Conservation (phyloP, 2,888 invertebrate species). For the Noctua pronuba region DNA sequence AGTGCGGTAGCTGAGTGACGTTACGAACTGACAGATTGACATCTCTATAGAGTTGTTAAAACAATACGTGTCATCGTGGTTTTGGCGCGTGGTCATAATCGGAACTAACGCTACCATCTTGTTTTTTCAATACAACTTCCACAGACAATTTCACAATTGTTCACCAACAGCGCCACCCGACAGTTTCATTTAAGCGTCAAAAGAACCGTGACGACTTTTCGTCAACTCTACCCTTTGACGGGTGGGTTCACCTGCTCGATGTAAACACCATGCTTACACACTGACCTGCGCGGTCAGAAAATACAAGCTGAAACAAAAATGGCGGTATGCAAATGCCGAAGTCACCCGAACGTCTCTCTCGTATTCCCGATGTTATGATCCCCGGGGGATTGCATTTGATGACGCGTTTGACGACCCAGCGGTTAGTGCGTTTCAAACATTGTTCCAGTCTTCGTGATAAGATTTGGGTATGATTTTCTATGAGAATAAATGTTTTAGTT, state of each 20-base stretch:
- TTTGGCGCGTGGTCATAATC: not conserved
- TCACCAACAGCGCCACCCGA: not conserved
- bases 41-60: constrained; percentile 11
- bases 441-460: not conserved
- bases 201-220: not conserved
- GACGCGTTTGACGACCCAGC: not conserved
- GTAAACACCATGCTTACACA: not conserved
- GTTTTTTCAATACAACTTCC: not conserved
- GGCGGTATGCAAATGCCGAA: constrained; percentile 1
- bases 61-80: not conserved
- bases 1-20: not conserved
- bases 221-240: not conserved
- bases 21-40: not conserved
- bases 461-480: not conserved
- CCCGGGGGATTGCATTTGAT: not conserved
- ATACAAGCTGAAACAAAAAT: not conserved
- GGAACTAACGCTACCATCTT: not conserved
- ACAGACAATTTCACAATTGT: not conserved
- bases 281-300: not conserved
- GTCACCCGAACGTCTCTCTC: constrained; percentile 8
- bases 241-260: constrained; percentile 2
- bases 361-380: not conserved
- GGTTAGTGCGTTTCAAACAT: constrained; percentile 4
- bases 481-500: not conserved
- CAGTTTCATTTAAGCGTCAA: not conserved